Conservation (phyloP, 2,888 invertebrate genomes). For the Drosophila barbarae region DNA sequence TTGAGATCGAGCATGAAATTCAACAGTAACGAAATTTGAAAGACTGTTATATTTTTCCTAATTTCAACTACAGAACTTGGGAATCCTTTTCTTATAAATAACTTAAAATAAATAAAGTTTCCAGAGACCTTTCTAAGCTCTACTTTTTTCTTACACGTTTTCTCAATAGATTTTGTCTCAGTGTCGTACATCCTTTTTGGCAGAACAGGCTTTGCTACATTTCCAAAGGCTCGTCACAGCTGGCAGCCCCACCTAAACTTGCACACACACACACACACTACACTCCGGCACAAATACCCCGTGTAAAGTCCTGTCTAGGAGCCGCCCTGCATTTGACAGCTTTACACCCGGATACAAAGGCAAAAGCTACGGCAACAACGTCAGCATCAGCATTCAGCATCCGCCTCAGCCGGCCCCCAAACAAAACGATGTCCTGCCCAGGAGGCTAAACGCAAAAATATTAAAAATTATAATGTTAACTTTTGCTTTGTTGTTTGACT, state of each 20-base stretch:
- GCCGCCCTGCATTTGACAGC: slow-evolving; percentile 67
- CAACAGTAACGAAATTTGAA: background rate
- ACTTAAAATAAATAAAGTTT: background rate
- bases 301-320: slow-evolving; percentile 53
- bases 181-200: slow-evolving; percentile 29
- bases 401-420: slow-evolving; percentile 5
- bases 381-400: slow-evolving; percentile 7
- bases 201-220: slow-evolving; percentile 54
- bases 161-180: background rate
- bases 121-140: background rate
- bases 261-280: background rate
- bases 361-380: slow-evolving; percentile 23
- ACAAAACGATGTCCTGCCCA: slow-evolving; percentile 32
- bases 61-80: too few species aligned
- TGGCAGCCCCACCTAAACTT: slow-evolving; percentile 57
- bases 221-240: slow-evolving; percentile 68
- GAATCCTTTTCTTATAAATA: too few species aligned
- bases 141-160: background rate
- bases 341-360: slow-evolving; percentile 60
- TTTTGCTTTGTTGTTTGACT: slow-evolving; percentile 54
- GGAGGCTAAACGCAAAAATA: slow-evolving; percentile 64
- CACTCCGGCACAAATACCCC: slow-evolving; percentile 19
- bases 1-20: background rate
- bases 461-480: slow-evolving; percentile 73
- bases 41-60: too few species aligned